phyloP scores from a whole-genome alignment of 2,797 vertebrate species.

The Pangasius macronema region DNA sequence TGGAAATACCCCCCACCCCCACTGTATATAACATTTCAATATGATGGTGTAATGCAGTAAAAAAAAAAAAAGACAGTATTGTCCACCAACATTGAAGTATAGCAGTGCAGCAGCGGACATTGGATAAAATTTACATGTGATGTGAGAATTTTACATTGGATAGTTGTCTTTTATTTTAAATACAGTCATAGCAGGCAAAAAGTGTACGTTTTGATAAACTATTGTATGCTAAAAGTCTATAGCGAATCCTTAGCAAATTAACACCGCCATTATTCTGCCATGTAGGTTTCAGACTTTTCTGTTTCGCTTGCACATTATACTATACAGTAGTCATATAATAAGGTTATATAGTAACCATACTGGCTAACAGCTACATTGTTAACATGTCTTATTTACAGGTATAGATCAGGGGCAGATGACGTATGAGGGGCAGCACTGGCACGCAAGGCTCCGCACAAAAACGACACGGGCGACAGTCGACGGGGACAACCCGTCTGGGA shows the following conservation, averaged over 20 bases:
- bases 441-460: too few species aligned
- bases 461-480: too few species aligned
- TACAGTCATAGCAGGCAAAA: not conserved
- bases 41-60: not conserved
- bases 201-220: too few species aligned
- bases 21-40: conserved; percentile 1
- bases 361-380: not conserved
- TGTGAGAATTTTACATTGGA: not conserved
- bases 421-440: conserved; percentile 91
- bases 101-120: not conserved
- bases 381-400: conserved; percentile 66
- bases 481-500: too few species aligned
- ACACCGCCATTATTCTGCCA: not conserved
- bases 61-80: not conserved
- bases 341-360: not conserved
- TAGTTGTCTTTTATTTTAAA: not conserved
- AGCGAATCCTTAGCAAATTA: not conserved
- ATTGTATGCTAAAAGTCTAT: not conserved
- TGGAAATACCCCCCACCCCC: not conserved
- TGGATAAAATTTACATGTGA: not conserved
- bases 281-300: not conserved
- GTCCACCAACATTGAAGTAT: not conserved
- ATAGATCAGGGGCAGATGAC: conserved; percentile 93
- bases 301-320: not conserved
- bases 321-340: too few species aligned